Base-by-base conservation (phyloP, 2,797 vertebrate species). In the Caiman crocodilus region DNA sequence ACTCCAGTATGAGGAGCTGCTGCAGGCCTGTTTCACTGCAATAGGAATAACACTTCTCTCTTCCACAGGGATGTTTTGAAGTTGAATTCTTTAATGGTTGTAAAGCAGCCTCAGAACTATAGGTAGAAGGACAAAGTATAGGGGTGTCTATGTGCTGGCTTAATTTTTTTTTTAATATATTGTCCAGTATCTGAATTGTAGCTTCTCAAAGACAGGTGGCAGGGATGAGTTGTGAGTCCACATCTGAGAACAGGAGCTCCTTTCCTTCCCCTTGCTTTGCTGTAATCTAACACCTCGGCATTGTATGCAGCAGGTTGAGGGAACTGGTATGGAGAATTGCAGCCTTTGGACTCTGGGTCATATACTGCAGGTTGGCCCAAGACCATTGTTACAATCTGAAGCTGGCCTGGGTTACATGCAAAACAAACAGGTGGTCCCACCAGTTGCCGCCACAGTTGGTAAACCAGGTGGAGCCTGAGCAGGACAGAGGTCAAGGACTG, bases 251-350 rank as follows among this genome's bases (percentile, higher is more conserved):
- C 5, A 20, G 59, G 17, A 74, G 63, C 30, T 65, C 50, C 57
- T 71, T 73, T n/a, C 85, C 2, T 1, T 74, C 64, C 42, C 50
- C 16, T 14, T 0, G 0, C 26, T 63, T 28, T 3, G 50, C 4
- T 32, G 60, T 2, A 3, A n/a, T 10, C 81, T 83, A 67, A 23
- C 76, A 55, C 5, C n/a, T 35, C 32, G 69, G 0, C 0, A 2
- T 12, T 2, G 15, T 18, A 56, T 42, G 67, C 12, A 25, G 18
- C 42, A 50, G 21, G 25, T 42, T 73, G 21, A 50, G 35, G 35
- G 35, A 50, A 42, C 21, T 25, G 69, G 42, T 71, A 71, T 35
- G 42, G 35, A 42, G 35, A 25, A 25, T 42, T 42, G 23, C 69
- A 50, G 21, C 69, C 69, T 73, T 73, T 50, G 69, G 50, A 73